Conservation (phyloP, 2,797 vertebrate genomes). For the Perodicticus potto region DNA sequence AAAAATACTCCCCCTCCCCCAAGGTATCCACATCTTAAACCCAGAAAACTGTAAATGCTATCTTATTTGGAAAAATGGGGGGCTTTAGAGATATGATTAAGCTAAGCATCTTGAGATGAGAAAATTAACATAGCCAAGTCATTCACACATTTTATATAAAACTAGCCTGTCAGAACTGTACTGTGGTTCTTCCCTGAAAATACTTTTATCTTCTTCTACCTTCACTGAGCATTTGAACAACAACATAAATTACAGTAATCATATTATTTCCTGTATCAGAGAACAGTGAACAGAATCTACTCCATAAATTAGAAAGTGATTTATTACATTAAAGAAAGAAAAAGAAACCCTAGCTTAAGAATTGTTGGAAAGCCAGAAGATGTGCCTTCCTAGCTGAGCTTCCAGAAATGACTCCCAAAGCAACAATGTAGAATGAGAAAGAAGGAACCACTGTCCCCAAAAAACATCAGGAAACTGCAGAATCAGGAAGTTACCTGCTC, state of each 20-base stretch:
- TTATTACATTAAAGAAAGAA: not conserved
- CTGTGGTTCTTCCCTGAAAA: not conserved
- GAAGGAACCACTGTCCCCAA: not conserved
- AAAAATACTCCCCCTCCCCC: not conserved
- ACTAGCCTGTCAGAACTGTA: not conserved
- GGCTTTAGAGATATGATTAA: not conserved
- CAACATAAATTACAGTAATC: not conserved
- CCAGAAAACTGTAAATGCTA: not conserved
- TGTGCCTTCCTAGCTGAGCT: not conserved
- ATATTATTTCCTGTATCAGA: conserved; percentile 5
- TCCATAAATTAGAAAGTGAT: not conserved
- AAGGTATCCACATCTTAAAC: not conserved
- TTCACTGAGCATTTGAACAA: not conserved
- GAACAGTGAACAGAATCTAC: not conserved
- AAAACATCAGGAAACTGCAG: not conserved
- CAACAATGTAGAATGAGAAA: not conserved
- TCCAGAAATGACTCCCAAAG: conserved; percentile 6
- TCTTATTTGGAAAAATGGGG: not conserved
- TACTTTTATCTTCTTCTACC: not conserved
- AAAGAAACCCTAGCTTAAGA: not conserved
- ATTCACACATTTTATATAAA: not conserved
- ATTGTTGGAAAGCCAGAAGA: not conserved
- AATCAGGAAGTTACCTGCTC: not conserved
- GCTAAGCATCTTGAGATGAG: not conserved
- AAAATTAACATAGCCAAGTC: not conserved